Conservation (phyloP, 2,113 vertebrate genomes). For the Chrysemys picta region DNA sequence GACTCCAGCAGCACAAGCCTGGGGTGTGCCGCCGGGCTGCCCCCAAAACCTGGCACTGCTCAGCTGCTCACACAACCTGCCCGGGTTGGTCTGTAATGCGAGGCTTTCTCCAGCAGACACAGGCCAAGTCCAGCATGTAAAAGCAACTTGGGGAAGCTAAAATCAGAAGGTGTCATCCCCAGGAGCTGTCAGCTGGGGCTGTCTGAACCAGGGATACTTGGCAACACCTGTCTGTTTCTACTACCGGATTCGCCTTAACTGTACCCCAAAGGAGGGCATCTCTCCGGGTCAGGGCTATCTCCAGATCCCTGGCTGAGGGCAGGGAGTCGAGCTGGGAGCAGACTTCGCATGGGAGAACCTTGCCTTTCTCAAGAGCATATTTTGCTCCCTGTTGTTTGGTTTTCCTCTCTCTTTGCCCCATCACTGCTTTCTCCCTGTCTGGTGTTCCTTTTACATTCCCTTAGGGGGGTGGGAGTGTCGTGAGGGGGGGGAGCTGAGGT, state of each 20-base stretch:
- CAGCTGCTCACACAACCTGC: background rate
- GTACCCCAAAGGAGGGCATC: background rate
- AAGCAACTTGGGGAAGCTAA: background rate
- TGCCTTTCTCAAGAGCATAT: background rate
- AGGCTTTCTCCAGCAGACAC: background rate
- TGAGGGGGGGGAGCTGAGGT: background rate
- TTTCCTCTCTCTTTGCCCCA: background rate
- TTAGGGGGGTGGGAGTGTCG: fast-evolving
- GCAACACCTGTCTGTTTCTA: background rate
- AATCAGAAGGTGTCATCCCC: background rate
- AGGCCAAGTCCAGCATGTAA: background rate
- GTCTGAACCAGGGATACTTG: background rate
- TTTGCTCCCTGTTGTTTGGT: background rate
- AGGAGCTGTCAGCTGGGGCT: background rate
- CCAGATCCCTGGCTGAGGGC: background rate
- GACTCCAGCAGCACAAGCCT: background rate
- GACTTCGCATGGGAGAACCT: background rate
- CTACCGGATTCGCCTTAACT: background rate
- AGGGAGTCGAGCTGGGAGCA: background rate
- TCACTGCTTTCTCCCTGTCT: background rate
- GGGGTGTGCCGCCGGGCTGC: background rate
- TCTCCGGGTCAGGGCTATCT: background rate
- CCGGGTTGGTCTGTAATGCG: fast-evolving
- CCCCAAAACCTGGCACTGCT: background rate
- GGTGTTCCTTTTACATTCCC: background rate